phyloP scores from a whole-genome alignment of 2,888 invertebrate species.

The Strigamia maritima region DNA sequence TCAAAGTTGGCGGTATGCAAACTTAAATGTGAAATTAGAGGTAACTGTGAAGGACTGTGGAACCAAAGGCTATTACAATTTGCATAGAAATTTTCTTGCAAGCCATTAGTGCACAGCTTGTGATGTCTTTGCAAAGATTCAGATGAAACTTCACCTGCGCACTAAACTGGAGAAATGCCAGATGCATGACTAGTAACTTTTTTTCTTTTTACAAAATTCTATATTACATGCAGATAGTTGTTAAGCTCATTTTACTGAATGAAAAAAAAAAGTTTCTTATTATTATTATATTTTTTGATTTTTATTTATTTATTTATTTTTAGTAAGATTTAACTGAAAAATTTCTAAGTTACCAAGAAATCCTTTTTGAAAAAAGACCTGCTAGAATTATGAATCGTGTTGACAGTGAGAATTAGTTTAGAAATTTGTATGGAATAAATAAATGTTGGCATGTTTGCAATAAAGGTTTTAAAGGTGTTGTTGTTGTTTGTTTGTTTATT shows the following conservation, averaged over 20 bases:
- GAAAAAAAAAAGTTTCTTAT: too few species aligned
- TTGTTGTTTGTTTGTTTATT: too few species aligned
- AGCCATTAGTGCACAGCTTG: constrained; percentile 26
- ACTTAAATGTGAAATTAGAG: not conserved
- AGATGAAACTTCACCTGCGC: constrained; percentile 11
- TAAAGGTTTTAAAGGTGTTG: too few species aligned
- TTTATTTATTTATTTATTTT: too few species aligned
- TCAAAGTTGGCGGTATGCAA: not conserved
- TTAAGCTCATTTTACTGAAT: constrained; percentile 2
- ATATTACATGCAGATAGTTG: not conserved
- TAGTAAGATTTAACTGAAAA: too few species aligned
- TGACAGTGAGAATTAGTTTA: not conserved
- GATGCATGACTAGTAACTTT: constrained; percentile 17
- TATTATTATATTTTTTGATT: too few species aligned
- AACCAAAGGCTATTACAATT: constrained; percentile 12
- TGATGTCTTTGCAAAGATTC: constrained; percentile 26
- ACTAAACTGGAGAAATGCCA: constrained; percentile 3
- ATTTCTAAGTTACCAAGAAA: too few species aligned
- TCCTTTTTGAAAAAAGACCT: not conserved
- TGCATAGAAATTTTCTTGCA: constrained; percentile 28
- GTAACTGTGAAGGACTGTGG: not conserved
- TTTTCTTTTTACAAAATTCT: not conserved
- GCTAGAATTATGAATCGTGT: not conserved
- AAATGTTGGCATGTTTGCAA: not conserved
- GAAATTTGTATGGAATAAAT: not conserved